These are phyloP conservation scores for Henicopernis longicauda DNA, from an alignment of 2,113 vertebrate genomes.

Conservation along the genomic window DNA sequence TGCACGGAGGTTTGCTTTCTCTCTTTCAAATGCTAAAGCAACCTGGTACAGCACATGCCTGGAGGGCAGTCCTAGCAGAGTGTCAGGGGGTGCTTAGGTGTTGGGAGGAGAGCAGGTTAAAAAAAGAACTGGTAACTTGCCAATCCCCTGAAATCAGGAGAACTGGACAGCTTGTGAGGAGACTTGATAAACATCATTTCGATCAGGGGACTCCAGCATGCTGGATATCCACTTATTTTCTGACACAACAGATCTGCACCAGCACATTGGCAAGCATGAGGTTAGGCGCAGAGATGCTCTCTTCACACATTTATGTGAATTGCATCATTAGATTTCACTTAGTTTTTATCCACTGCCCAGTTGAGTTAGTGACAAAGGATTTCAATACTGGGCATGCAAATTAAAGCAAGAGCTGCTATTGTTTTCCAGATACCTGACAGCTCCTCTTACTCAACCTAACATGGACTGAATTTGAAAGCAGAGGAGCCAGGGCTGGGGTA, in stretches of 20 bases:
- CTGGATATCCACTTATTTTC: neutral
- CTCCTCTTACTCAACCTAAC: conserved; percentile 25
- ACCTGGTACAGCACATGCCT: neutral
- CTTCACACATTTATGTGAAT: neutral
- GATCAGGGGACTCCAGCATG: neutral
- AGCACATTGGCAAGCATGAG: neutral
- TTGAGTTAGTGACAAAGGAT: conserved; percentile 26
- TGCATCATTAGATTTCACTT: neutral
- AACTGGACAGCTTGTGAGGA: neutral
- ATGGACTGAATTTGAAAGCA: conserved; percentile 23
- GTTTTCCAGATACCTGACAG: conserved; percentile 37
- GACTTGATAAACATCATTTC: neutral
- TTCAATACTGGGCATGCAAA: conserved; percentile 26
- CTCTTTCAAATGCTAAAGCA: neutral
- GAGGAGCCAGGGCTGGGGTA: neutral
- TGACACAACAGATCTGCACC: neutral
- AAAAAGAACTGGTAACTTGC: neutral
- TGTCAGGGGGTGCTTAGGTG: neutral
- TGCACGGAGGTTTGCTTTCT: neutral
- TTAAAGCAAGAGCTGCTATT: conserved; percentile 31
- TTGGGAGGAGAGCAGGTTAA: neutral
- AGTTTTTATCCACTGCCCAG: conserved; percentile 17
- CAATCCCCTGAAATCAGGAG: neutral
- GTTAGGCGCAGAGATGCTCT: neutral
- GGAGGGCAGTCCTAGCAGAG: neutral